A percentile compares a stretch with the other conserved stretches of the same genome.
These are phyloP conservation scores for Flexamia atlantica DNA, from an alignment of 2,888 invertebrate genomes.

Conservation along the genomic window DNA sequence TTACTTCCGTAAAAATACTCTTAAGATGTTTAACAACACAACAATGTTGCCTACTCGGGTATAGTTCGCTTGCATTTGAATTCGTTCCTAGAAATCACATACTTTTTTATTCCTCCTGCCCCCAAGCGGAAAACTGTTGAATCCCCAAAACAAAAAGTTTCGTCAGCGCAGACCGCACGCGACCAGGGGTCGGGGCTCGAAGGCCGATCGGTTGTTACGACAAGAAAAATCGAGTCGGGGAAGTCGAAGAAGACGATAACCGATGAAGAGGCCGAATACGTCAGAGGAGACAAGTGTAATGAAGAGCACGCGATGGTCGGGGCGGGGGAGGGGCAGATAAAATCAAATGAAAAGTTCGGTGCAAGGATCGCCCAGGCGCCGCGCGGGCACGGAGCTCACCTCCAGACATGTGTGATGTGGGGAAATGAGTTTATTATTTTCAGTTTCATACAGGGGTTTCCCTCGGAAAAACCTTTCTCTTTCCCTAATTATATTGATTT, in stretches of 20 bases:
- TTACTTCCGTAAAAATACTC: too few species aligned
- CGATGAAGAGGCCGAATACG: constrained; percentile 47
- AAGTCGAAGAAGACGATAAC: constrained; percentile 39
- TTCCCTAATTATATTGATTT: too few species aligned
- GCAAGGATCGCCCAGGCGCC: constrained; percentile 47
- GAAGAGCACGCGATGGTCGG: constrained; percentile 38
- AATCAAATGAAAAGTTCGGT: constrained; percentile 59
- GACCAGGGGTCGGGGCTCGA: background rate
- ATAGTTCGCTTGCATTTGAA: too few species aligned
- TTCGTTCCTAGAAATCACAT: too few species aligned
- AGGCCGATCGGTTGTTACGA: constrained; percentile 2
- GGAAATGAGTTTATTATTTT: constrained; percentile 12
- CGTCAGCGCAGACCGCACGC: background rate
- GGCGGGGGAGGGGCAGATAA: constrained; percentile 30
- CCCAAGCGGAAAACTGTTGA: too few species aligned
- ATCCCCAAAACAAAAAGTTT: background rate
- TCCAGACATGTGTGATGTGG: constrained; percentile 4
- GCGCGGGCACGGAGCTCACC: background rate
- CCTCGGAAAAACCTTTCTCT: too few species aligned
- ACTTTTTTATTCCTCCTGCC: too few species aligned
- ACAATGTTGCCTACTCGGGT: too few species aligned
- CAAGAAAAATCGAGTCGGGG: constrained; percentile 20
- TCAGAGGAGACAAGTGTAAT: constrained; percentile 53
- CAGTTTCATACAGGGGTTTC: background rate
- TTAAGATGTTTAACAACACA: too few species aligned